phyloP scores from a whole-genome alignment of 2,888 invertebrate genomes.

The Frankliniella intonsa region DNA sequence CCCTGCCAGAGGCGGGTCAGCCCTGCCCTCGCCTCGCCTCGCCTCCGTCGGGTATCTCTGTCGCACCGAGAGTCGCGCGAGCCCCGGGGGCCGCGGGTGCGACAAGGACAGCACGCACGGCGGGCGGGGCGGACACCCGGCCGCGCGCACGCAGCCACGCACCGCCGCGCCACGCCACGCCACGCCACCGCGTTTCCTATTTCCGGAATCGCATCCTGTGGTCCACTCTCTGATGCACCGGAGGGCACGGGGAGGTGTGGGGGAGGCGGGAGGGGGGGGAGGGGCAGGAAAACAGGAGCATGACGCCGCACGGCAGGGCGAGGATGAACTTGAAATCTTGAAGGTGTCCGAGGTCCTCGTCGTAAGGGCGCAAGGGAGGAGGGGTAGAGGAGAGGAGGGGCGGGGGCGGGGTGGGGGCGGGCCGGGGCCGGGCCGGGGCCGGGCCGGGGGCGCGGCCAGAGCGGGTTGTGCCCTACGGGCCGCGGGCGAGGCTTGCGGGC shows the following conservation, averaged over 20 bases:
- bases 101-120: not conserved
- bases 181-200: conserved; percentile 3
- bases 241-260: not conserved
- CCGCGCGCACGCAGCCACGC: not conserved
- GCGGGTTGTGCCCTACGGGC: not conserved
- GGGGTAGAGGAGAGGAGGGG: not conserved
- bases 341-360: not conserved
- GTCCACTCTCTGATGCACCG: not conserved
- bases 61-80: not conserved
- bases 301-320: no score
- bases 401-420: not conserved
- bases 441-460: not conserved
- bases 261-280: not conserved
- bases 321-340: no score
- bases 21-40: no score
- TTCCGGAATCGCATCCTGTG: conserved; percentile 5
- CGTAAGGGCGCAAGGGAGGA: not conserved
- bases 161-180: not conserved
- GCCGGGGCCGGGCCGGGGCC: not conserved
- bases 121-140: not conserved
- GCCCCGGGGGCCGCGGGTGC: not conserved
- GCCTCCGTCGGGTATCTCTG: not conserved
- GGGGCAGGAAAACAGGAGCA: no score
- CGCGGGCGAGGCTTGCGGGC: not conserved
- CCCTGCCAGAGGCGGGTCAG: no score